phyloP scores from a whole-genome alignment of 2,888 invertebrate species.

The Heteromurus nitidus region DNA sequence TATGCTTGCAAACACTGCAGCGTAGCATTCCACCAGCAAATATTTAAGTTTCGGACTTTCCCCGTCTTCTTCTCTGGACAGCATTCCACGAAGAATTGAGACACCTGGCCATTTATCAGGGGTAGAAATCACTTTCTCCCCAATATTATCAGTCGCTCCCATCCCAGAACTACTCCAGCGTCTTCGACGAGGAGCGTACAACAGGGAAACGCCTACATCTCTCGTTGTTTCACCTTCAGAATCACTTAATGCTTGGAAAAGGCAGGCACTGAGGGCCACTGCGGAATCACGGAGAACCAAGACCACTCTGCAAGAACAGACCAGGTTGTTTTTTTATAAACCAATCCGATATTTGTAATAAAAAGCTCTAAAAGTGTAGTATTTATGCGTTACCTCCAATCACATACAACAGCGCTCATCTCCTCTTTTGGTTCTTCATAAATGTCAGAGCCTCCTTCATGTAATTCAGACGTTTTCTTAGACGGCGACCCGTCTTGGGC shows the following conservation, averaged over 20 bases:
- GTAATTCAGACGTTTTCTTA: conserved; percentile 55
- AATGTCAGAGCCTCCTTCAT: conserved; percentile 56
- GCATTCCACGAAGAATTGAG: conserved; percentile 90
- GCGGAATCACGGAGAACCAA: conserved; percentile 93
- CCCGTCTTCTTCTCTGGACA: conserved; percentile 95
- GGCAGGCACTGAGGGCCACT: conserved; percentile 97
- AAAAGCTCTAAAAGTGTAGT: neutral
- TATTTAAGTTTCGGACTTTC: conserved; percentile 94
- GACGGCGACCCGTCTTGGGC: conserved; percentile 46
- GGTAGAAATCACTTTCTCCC: conserved; percentile 82
- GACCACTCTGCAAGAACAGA: conserved; percentile 59
- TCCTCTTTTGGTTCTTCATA: conserved; percentile 67
- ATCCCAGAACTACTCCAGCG: conserved; percentile 86
- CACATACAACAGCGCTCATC: conserved; percentile 72
- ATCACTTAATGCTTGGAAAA: conserved; percentile 98
- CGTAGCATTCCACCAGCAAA: conserved; percentile 93
- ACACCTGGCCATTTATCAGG: conserved; percentile 96
- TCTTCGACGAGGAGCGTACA: conserved; percentile 79
- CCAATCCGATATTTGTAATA: neutral
- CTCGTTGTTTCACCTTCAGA: conserved; percentile 78
- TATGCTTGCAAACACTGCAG: conserved; percentile 93
- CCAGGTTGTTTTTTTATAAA: neutral
- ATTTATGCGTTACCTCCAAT: conserved; percentile 67
- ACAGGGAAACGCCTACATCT: conserved; percentile 70
- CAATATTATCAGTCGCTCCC: conserved; percentile 73